Evolutionary conservation across 2,888 invertebrate genomes (phyloP), one percentile per base, ranked within the genome.

Genomic region (Caenorhabditis sp.): DNA sequence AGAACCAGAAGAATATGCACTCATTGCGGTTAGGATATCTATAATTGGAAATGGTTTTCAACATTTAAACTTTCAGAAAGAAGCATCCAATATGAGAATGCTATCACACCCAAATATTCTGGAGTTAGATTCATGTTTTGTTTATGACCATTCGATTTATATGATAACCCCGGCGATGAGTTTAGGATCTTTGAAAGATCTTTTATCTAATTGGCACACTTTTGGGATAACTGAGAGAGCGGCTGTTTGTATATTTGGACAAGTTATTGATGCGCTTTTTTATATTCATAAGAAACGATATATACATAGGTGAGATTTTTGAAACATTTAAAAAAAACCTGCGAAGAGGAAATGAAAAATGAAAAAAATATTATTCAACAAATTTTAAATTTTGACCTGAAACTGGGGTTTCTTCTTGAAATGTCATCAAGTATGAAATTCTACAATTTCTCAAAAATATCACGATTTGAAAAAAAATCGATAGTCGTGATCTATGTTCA

Each of bases 281-380:
- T 95, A 95, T 89, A 91, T 95, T 72, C 95, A 95, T 88, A 91
- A 91, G 77, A 92, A 92, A 87, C 92, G 93, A 64, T 93, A 92
- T 88, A 93, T 95, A 83, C 95, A 95, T 89, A 92, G 93, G 93
- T 93, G 84, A 86, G 85, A n/a, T n/a, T n/a, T n/a, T n/a, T n/a
- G n/a, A n/a, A n/a, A 14, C 20, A 12, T 26, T 25, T 43, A 21
- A n/a, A 20, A 56, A 7, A 25, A 8, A 36, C 14, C 23, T 17
- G 57, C 20, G n/a, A 4, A n/a, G 25, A 14, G 10, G 54, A 54
- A 54, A 21, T 21, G 8, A 54, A 21, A 21, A 54, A 54, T 12
- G 1, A n/a, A n/a, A 21, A 20, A 54, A n/a, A 54, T 12, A 20
- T n/a, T 63, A n/a, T n/a, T n/a, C n/a, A n/a, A n/a, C n/a, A n/a